Conservation (phyloP, 2,888 invertebrate genomes). For the Copidosoma aretas region DNA sequence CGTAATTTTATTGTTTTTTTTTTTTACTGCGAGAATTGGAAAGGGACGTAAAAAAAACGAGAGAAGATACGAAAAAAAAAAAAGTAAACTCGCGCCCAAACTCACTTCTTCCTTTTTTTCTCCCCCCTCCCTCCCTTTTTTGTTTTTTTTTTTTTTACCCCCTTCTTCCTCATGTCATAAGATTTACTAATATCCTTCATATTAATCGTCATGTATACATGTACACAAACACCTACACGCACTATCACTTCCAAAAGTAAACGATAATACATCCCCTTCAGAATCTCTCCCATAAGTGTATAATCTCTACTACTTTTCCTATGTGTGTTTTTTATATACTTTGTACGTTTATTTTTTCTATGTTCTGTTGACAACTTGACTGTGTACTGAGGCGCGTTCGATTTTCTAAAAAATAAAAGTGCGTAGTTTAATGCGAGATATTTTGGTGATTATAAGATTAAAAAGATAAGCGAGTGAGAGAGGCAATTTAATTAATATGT, state of each 20-base stretch:
- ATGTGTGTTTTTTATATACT: conserved; percentile 34
- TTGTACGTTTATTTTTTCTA: conserved; percentile 37
- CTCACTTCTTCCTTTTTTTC: conserved; percentile 64
- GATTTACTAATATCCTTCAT: conserved; percentile 12
- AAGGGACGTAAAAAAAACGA: conserved; percentile 26
- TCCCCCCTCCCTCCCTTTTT: too few relatives aligned
- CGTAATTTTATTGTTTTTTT: conserved; percentile 14
- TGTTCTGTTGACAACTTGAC: conserved; percentile 40
- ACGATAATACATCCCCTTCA: conserved; percentile 28
- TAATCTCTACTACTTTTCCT: conserved; percentile 30
- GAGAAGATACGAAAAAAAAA: conserved; percentile 26
- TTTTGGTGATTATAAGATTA: conserved; percentile 15
- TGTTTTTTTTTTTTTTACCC: conserved; percentile 46
- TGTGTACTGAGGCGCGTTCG: conserved; percentile 39
- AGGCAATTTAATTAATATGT: conserved; percentile 21
- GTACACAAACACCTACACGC: conserved; percentile 13
- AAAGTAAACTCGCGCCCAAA: conserved; percentile 48
- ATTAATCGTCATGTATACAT: conserved; percentile 3
- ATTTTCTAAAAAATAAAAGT: conserved; percentile 30
- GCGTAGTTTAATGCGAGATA: conserved; percentile 27
- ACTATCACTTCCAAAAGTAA: conserved; percentile 16
- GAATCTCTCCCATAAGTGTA: conserved; percentile 31
- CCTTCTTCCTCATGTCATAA: conserved; percentile 9
- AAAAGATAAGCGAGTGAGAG: conserved; percentile 29
- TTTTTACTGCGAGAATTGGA: conserved; percentile 28